Evolutionary conservation across 2,797 vertebrate species (phyloP).

Genomic region (Eulemur coronatus): DNA sequence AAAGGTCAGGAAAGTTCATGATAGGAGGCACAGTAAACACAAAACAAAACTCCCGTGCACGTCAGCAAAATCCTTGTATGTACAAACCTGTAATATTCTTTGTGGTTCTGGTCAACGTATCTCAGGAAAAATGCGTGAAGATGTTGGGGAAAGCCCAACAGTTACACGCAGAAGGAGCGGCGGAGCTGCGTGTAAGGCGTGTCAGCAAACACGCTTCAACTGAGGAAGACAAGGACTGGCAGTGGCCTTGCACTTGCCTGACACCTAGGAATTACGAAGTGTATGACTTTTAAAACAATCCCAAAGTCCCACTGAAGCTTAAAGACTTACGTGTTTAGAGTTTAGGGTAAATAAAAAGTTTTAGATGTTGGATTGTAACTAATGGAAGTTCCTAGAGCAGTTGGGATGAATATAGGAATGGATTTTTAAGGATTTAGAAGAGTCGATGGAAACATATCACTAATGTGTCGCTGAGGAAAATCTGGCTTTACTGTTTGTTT

Average conservation of each 20-base stretch:
- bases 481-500: neutral
- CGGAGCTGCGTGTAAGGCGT: neutral
- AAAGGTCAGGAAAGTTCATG: slow-evolving; percentile 14
- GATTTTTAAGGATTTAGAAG: neutral
- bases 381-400: neutral
- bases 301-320: neutral
- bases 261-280: neutral
- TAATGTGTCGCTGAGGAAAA: neutral
- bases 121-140: neutral
- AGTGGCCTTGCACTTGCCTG: neutral
- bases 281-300: neutral
- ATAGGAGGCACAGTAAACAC: neutral
- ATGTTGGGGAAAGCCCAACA: neutral
- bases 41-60: neutral
- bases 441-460: neutral
- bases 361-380: neutral
- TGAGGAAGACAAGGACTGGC: neutral
- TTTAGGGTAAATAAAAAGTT: neutral
- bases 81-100: neutral
- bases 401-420: neutral
- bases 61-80: neutral
- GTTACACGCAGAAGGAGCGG: neutral
- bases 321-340: neutral
- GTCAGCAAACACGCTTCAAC: neutral
- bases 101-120: neutral